Percentiles rank a stretch among this genome's conserved stretches.
Evolutionary conservation across 2,888 invertebrate species (phyloP).

Genomic region (Linnaemya vulpina): DNA sequence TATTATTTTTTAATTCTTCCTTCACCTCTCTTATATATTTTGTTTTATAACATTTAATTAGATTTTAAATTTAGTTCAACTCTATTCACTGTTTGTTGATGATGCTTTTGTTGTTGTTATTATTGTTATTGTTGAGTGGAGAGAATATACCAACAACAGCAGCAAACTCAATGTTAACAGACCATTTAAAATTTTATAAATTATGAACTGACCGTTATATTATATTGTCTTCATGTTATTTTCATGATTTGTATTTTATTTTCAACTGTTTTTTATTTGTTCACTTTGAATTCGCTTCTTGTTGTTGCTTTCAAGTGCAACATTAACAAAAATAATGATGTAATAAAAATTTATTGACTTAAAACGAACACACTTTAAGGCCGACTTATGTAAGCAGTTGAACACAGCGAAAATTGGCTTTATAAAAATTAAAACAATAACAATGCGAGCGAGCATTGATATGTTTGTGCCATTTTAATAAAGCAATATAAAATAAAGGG

Average conservation of each 20-base stretch:
- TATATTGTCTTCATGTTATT: conserved; percentile 27
- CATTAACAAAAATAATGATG: conserved; percentile 40
- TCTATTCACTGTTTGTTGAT: conserved; percentile 5
- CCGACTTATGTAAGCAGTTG: background rate
- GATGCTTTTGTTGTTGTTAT: conserved; percentile 27
- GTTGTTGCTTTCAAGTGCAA: background rate
- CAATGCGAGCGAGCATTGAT: no score
- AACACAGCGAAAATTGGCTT: background rate
- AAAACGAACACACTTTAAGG: background rate
- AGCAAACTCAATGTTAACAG: conserved; percentile 15
- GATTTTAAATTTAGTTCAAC: conserved; percentile 32
- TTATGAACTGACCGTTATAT: conserved; percentile 48
- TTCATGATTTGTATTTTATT: background rate
- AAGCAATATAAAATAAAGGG: no score
- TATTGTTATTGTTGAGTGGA: conserved; percentile 1
- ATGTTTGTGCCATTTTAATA: no score
- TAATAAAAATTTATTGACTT: conserved; percentile 41
- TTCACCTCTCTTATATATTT: conserved; percentile 6
- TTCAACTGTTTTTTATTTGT: background rate
- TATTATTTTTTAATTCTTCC: background rate
- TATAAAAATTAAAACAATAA: no score
- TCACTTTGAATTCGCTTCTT: background rate
- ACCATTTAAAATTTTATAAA: conserved; percentile 41
- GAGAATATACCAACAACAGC: background rate
- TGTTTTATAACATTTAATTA: conserved; percentile 38